phyloP scores from a whole-genome alignment of 2,113 vertebrate genomes.

The Orthonyx spaldingii region DNA sequence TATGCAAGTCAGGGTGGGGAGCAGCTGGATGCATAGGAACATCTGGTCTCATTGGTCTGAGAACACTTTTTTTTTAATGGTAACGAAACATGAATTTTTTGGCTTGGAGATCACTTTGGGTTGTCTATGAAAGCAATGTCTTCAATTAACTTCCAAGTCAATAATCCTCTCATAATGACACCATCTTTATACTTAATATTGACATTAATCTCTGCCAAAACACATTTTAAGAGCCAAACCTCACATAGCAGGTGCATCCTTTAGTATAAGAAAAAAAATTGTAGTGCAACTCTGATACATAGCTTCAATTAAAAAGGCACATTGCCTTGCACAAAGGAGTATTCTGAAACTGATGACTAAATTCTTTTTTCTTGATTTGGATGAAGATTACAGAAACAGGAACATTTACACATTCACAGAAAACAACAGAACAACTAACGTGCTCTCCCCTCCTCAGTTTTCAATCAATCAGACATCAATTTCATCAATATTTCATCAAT shows the following conservation, averaged over 20 bases:
- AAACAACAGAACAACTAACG: neutral
- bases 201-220: neutral
- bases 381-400: neutral
- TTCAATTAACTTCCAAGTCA: neutral
- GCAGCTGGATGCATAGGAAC: slow-evolving; percentile 39
- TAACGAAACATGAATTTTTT: neutral
- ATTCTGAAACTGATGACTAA: neutral
- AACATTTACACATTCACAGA: neutral
- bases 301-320: neutral
- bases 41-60: slow-evolving; percentile 11
- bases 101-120: neutral
- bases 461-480: neutral
- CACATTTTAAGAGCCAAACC: neutral
- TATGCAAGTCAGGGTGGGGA: slow-evolving; percentile 21
- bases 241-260: neutral
- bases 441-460: neutral
- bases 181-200: neutral
- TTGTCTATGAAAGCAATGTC: neutral
- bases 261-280: neutral
- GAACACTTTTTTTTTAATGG: neutral
- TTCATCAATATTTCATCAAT: neutral
- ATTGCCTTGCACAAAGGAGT: neutral
- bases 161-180: neutral
- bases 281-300: neutral
- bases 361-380: neutral